A percentile compares a stretch with the other conserved stretches of the same genome.
Conservation (phyloP, 2,113 vertebrate species). For the Opisthocomus hoazin region DNA sequence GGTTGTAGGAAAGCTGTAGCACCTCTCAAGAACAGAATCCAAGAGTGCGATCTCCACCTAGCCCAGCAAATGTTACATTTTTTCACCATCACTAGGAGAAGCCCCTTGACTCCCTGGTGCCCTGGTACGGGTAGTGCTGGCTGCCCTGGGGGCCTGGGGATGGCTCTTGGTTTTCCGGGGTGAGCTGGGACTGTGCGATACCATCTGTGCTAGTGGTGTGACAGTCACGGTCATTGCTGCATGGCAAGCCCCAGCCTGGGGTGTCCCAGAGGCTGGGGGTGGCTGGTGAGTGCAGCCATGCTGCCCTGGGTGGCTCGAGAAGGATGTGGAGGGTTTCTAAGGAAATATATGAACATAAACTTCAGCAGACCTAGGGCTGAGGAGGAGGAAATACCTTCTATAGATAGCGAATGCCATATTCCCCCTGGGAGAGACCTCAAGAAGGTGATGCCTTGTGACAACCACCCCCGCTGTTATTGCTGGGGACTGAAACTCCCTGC, state of each 20-base stretch:
- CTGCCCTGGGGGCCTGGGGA: background rate
- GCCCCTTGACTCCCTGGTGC: accelerated
- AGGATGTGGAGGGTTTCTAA: background rate
- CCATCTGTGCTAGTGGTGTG: background rate
- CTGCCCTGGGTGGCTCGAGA: background rate
- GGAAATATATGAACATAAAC: background rate
- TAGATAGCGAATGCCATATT: background rate
- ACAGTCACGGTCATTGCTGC: background rate
- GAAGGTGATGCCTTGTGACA: background rate
- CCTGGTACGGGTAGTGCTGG: accelerated
- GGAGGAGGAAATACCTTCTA: background rate
- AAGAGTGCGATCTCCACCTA: background rate
- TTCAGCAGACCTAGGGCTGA: background rate
- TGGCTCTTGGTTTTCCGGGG: background rate
- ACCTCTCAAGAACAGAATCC: background rate
- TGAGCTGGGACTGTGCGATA: background rate
- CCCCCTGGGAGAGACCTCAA: background rate
- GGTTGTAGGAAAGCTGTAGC: background rate
- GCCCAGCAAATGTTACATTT: background rate
- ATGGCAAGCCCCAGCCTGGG: too few species aligned
- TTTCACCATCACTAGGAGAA: background rate
- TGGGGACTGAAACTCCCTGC: background rate
- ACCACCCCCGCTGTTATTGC: background rate
- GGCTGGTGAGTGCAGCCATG: background rate
- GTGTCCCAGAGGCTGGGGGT: background rate